A percentile compares a stretch with the other conserved stretches of the same genome.
Evolutionary conservation across 2,113 vertebrate genomes (phyloP).

Genomic region (Oreochromis tanganicae): DNA sequence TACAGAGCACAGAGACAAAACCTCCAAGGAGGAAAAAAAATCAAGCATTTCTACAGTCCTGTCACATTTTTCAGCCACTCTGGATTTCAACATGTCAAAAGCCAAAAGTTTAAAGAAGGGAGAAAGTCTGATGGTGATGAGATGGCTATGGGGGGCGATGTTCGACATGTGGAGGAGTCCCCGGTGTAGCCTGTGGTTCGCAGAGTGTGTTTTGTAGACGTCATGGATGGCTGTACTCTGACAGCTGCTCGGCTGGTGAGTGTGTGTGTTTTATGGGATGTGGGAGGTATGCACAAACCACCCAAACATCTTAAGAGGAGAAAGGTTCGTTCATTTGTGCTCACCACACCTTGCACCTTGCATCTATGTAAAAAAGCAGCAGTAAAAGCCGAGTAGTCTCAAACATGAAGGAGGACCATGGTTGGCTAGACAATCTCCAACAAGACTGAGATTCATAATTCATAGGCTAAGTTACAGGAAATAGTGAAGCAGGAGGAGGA

Average conservation of each 20-base stretch:
- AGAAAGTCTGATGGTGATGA: neutral
- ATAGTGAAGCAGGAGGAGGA: constrained; percentile 27
- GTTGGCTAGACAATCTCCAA: constrained; percentile 41
- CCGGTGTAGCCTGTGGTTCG: constrained; percentile 10
- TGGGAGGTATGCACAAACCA: neutral
- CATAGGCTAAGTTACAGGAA: constrained; percentile 55
- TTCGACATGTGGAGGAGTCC: constrained; percentile 40
- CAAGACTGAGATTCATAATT: constrained; percentile 64
- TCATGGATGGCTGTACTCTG: constrained; percentile 39
- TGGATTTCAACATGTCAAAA: constrained; percentile 37
- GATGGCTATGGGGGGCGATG: constrained; percentile 2
- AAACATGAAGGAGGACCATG: neutral
- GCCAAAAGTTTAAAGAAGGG: constrained; percentile 19
- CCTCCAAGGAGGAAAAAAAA: neutral
- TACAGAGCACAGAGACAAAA: neutral
- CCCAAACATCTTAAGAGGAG: neutral
- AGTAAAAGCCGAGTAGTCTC: neutral
- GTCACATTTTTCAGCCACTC: neutral
- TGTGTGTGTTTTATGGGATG: neutral
- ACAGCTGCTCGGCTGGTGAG: constrained; percentile 16
- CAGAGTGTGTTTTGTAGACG: neutral
- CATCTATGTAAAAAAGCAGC: neutral
- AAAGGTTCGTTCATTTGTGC: neutral
- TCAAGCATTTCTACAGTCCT: neutral
- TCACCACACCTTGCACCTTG: neutral